Evolutionary conservation across 2,888 invertebrate species (phyloP), one percentile per base, ranked within the genome.

Genomic region (Hypercompe scribonia): DNA sequence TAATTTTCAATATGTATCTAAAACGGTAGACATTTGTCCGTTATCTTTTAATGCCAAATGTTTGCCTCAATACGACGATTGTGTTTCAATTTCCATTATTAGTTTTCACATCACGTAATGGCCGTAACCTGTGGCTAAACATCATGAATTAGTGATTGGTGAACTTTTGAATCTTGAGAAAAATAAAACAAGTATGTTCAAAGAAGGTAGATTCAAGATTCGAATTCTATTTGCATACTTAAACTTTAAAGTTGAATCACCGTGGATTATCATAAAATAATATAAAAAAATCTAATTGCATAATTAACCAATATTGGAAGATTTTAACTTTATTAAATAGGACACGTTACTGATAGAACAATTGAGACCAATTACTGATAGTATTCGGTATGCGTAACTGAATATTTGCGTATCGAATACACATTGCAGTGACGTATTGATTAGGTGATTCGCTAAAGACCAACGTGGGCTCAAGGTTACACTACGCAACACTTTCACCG

Each of bases 391-490:
- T 75, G 74, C 77, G 78, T 84, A 81, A 84, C 74, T 77, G 77
- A 77, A 71, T 73, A 84, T 78, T 84, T 85, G 81, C 68, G 82
- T 81, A 79, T 84, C 80, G 83, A 80, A 83, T 79, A 84, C 79
- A 84, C 85, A 86, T 85, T 42, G 65, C 72, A 84, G 89, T 93
- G 92, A 93, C 92, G 93, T 91, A 90, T 93, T 89, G 91, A 93
- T 93, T 93, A 92, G 91, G 87, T 90, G 93, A 92, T 92, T 88
- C 90, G 90, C 90, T 90, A 89, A 90, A 90, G 89, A 91, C 87
- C 89, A 87, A 84, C 89, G 88, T 86, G 87, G 90, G 90, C 94
- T 94, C 95, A 95, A 95, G 95, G 95, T 95, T 95, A 95, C 94
- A 89, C 90, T 92, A 92, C 90, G 79, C 82, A 95, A 92, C 93